phyloP scores from a whole-genome alignment of 2,888 invertebrate genomes.

The Mantis religiosa region DNA sequence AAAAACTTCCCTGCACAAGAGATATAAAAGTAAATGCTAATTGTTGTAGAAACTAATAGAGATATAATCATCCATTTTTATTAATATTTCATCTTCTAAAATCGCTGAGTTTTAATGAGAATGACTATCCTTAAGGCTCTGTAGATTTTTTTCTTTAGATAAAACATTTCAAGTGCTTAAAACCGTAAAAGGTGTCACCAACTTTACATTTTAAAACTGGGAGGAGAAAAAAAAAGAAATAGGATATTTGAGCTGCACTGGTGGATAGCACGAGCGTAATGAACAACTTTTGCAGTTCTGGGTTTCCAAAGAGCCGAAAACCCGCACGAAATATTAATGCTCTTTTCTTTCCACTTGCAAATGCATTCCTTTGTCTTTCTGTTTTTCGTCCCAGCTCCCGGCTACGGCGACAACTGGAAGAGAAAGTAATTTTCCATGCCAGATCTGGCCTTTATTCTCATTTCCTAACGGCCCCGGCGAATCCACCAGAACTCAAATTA shows the following conservation, averaged over 20 bases:
- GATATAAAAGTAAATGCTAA: too few species aligned
- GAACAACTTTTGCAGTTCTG: not conserved
- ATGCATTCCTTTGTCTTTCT: not conserved
- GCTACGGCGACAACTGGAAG: not conserved
- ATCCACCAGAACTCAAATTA: not conserved
- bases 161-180: too few species aligned
- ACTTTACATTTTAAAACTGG: too few species aligned
- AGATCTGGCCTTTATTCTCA: not conserved
- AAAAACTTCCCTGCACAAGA: too few species aligned
- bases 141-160: too few species aligned
- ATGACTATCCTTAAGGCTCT: too few species aligned
- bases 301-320: not conserved
- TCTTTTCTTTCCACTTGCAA: not conserved
- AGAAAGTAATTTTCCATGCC: not conserved
- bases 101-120: too few species aligned
- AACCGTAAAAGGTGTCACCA: too few species aligned
- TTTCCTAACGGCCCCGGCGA: not conserved
- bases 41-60: too few species aligned
- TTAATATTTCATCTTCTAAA: too few species aligned
- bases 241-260: not conserved
- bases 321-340: not conserved
- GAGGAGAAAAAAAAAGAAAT: too few species aligned
- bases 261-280: not conserved
- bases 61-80: too few species aligned
- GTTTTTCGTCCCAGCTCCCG: not conserved